phyloP scores from a whole-genome alignment of 2,113 vertebrate species.

The Eidolon helvum region DNA sequence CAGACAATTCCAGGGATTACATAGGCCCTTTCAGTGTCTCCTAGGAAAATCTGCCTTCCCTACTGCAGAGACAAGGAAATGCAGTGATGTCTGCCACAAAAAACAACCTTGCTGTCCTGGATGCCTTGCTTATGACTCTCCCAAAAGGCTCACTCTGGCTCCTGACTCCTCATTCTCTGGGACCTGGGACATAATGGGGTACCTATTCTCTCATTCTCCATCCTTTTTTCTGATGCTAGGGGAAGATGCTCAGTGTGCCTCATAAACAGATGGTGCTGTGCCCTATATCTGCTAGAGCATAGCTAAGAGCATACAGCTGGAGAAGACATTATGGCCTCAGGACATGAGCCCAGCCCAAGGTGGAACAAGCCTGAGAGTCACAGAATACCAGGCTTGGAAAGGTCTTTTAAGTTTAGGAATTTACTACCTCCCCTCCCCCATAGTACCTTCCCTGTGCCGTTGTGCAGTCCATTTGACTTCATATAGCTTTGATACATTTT shows the following conservation, averaged over 20 bases:
- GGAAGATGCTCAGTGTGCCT: not conserved
- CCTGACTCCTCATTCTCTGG: not conserved
- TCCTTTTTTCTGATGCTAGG: not conserved
- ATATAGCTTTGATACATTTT: not conserved
- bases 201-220: not conserved
- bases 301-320: not conserved
- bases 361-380: not conserved
- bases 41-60: not conserved
- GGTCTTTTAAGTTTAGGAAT: conserved; percentile 5
- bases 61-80: not conserved
- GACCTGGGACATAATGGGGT: not conserved
- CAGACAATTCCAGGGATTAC: not conserved
- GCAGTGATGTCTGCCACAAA: not conserved
- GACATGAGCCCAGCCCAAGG: not conserved
- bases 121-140: not conserved
- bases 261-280: not conserved
- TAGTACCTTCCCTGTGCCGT: not conserved
- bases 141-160: not conserved
- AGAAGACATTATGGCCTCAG: not conserved
- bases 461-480: not conserved
- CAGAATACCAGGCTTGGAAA: not conserved
- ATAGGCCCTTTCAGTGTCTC: not conserved
- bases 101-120: not conserved
- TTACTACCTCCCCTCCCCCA: not conserved
- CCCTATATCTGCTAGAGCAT: not conserved